A percentile compares a stretch with the other conserved stretches of the same genome.
phyloP scores from a whole-genome alignment of 2,888 invertebrate genomes.

The Tromatobia lineatoria region DNA sequence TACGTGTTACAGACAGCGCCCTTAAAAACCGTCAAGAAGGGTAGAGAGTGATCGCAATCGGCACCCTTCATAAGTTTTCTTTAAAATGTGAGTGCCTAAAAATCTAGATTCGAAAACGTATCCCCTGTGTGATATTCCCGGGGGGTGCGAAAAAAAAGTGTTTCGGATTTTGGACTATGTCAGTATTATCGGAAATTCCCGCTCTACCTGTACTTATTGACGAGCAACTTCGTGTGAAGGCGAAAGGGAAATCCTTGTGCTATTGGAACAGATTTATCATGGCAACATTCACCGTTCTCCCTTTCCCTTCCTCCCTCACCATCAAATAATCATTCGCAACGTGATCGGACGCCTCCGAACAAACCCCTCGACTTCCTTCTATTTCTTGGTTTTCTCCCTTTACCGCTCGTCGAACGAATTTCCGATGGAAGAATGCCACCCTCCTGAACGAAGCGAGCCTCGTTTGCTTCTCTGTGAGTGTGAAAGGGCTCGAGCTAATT shows the following conservation, averaged over 20 bases:
- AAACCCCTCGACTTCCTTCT: not conserved
- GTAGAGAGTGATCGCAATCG: too few relatives aligned
- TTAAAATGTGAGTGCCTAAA: not conserved
- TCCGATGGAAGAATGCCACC: slow-evolving; percentile 20
- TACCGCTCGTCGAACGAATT: slow-evolving; percentile 8
- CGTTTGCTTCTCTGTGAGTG: not conserved
- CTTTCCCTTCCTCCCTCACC: not conserved
- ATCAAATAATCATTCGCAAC: slow-evolving; percentile 55
- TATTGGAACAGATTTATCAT: slow-evolving; percentile 47
- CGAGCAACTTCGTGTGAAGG: slow-evolving; percentile 32
- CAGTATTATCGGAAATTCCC: slow-evolving; percentile 2
- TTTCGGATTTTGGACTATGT: slow-evolving; percentile 21
- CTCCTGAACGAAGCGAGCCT: not conserved
- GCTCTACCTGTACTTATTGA: slow-evolving; percentile 3
- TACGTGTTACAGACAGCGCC: too few relatives aligned
- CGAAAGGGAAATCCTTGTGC: slow-evolving; percentile 21
- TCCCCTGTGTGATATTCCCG: slow-evolving; percentile 3
- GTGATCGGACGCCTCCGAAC: slow-evolving; percentile 21
- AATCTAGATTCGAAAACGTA: slow-evolving; percentile 17
- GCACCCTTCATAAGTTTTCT: too few relatives aligned
- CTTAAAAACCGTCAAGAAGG: too few relatives aligned
- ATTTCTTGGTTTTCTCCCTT: not conserved
- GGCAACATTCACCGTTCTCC: slow-evolving; percentile 17
- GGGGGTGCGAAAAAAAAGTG: slow-evolving; percentile 20
- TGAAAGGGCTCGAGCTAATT: slow-evolving; percentile 42